Base-by-base conservation (phyloP, 2,888 invertebrate species). In the Folsomia manolachei region DNA sequence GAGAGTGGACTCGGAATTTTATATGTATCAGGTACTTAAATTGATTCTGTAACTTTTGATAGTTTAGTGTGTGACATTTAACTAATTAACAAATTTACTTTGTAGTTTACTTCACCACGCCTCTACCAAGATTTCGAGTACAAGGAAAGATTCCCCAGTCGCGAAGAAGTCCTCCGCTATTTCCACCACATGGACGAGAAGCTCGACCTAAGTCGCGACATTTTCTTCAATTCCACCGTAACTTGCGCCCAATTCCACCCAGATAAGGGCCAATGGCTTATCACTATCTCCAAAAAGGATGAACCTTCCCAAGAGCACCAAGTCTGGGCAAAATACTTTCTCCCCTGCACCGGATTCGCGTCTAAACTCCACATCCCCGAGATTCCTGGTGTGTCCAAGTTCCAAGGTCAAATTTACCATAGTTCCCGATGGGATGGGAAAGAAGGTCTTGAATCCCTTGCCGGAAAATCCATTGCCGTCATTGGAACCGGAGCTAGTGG, bases 401-500 rank as follows among this genome's bases (percentile, higher is more conserved):
- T 67, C 24, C 27, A 67, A 25, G 67, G 63, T 2, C 23, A 21
- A 23, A n/a, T 14, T 11, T 66, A 71, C 52, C 67, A 71, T 24
- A 62, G 67, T 18, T 19, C 51, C 1, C 1, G 14, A 9, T 71
- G 71, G 71, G 65, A 56, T 14, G 56, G 56, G 56, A 19, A 21
- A 19, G 11, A 56, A 21, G 19, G n/a, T 56, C 11, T n/a, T n/a
- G 7, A 7, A 4, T 7, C 7, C 56, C 1, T 69, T 26, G 23
- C 7, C 1, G 61, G 69, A 27, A 71, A 71, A 21, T 27, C 39
- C 1, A 63, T 71, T 1, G 71, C 65, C 2, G 61, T 71, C 1
- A 68, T 71, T 26, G 71, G 71, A 23, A 71, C 71, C 2, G 71
- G 71, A 1, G 67, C 71, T 1, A 52, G 52, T 52, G 71, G 71